These are phyloP conservation scores for Sturnus vulgaris DNA, from an alignment of 2,113 vertebrate species.

Conservation along the genomic window DNA sequence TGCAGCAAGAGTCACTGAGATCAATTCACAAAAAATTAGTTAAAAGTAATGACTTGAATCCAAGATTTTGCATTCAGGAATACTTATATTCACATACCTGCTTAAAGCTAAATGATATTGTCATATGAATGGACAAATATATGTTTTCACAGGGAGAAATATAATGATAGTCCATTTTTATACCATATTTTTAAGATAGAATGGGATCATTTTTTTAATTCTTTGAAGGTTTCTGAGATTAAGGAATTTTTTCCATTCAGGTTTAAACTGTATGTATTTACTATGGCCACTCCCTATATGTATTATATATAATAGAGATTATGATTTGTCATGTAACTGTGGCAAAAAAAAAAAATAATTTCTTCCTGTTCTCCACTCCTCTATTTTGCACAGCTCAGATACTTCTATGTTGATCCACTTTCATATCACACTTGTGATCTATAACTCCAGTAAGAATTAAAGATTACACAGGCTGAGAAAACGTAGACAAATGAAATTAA, in stretches of 20 bases:
- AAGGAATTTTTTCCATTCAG: background rate
- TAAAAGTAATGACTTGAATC: background rate
- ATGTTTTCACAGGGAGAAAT: background rate
- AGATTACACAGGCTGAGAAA: background rate
- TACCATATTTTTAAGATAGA: background rate
- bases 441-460: background rate
- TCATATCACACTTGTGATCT: background rate
- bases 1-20: background rate
- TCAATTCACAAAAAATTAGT: background rate
- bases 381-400: background rate
- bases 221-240: background rate
- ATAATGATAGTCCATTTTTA: background rate
- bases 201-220: background rate
- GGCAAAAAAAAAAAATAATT: background rate
- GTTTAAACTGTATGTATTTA: background rate
- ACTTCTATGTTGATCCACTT: background rate
- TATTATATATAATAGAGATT: background rate
- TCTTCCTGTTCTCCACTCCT: background rate
- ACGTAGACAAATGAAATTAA: background rate
- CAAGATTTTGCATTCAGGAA: background rate
- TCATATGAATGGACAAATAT: background rate
- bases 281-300: no score
- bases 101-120: background rate
- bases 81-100: background rate
- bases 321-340: background rate